These are phyloP conservation scores for Cossypha polioptera DNA, from an alignment of 2,797 vertebrate genomes.

Conservation along the genomic window DNA sequence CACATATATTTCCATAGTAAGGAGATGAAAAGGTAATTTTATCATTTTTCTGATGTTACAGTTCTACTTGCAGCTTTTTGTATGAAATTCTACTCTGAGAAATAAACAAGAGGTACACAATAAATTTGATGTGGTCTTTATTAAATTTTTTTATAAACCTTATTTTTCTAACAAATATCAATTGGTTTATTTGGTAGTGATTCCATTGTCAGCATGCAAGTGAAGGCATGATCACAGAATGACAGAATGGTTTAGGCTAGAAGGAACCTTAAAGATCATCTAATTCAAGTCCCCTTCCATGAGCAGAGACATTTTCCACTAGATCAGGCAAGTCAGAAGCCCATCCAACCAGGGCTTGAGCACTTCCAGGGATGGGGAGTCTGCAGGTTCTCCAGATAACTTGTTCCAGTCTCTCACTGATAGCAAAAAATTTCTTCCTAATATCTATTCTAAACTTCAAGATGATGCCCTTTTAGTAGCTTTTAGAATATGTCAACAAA, in stretches of 20 bases:
- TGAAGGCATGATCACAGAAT: neutral
- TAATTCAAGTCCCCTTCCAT: neutral
- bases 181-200: neutral
- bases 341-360: neutral
- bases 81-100: neutral
- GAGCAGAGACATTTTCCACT: neutral
- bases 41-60: neutral
- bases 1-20: neutral
- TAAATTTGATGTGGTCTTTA: accelerated
- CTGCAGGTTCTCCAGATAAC: neutral
- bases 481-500: neutral
- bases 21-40: neutral
- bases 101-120: neutral
- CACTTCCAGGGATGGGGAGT: neutral
- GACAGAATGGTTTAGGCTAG: neutral
- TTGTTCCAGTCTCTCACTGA: neutral
- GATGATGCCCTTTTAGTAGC: neutral
- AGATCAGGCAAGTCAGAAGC: neutral
- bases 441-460: neutral
- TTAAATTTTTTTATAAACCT: neutral
- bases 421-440: neutral
- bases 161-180: neutral
- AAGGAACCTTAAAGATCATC: neutral
- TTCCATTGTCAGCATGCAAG: neutral
- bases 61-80: neutral